These are phyloP conservation scores for Callitettix versicolor DNA, from an alignment of 1,140 invertebrate genomes.

Conservation along the genomic window DNA sequence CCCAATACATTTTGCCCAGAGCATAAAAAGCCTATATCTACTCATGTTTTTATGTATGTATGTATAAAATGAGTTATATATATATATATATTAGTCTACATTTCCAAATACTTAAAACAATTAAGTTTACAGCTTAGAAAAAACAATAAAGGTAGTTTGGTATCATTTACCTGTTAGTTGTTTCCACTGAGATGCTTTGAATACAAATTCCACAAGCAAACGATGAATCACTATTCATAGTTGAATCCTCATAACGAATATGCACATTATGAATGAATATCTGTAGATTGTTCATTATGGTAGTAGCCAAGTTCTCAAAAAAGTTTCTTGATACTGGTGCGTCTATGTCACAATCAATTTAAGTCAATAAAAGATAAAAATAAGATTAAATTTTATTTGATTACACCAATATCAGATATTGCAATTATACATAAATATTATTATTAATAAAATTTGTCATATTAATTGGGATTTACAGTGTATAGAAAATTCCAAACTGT, in stretches of 20 bases:
- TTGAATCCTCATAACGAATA: conserved; percentile 69
- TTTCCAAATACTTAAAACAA: too few relatives aligned
- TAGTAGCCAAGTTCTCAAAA: conserved; percentile 59
- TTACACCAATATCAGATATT: neutral
- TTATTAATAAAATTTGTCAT: neutral
- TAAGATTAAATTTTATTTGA: too few relatives aligned
- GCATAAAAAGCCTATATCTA: too few relatives aligned
- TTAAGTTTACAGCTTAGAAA: too few relatives aligned
- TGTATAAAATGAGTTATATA: too few relatives aligned
- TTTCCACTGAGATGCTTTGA: conserved; percentile 64
- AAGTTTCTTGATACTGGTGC: conserved; percentile 35
- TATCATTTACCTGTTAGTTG: conserved; percentile 58
- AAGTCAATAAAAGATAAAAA: neutral
- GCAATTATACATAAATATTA: too few relatives aligned
- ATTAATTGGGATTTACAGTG: conserved; percentile 8
- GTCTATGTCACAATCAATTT: conserved; percentile 15
- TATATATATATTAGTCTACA: too few relatives aligned
- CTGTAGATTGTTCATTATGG: conserved; percentile 70
- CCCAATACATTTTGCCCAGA: too few relatives aligned
- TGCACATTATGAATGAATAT: conserved; percentile 71
- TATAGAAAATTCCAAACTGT: neutral
- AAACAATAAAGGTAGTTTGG: too few relatives aligned
- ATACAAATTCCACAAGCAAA: conserved; percentile 69
- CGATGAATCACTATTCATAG: conserved; percentile 50
- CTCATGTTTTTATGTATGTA: too few relatives aligned